Percentiles rank a stretch among this genome's conserved stretches.
Evolutionary conservation across 2,797 vertebrate species (phyloP).

Genomic region (Aotus griseimembra): DNA sequence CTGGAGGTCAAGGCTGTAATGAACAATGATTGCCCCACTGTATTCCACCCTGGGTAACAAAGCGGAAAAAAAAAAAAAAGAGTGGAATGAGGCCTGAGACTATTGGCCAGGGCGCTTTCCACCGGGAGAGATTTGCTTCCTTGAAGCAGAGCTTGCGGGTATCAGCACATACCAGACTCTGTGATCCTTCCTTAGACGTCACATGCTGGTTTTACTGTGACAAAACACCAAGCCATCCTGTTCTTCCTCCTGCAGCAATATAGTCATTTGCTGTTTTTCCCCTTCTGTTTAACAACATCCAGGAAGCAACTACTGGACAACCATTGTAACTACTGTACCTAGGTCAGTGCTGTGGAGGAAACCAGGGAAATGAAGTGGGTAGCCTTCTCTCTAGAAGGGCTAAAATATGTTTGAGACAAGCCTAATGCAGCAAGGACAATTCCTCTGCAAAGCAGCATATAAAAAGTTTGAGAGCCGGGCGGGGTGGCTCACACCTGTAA

Average conservation of each 20-base stretch:
- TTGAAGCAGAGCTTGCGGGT: background rate
- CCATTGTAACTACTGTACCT: background rate
- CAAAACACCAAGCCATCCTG: background rate
- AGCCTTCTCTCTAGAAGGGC: background rate
- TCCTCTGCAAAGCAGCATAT: background rate
- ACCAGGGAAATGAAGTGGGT: background rate
- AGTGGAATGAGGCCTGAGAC: background rate
- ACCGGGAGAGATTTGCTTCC: background rate
- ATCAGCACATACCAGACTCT: background rate
- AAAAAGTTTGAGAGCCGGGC: background rate
- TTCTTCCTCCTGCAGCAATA: background rate
- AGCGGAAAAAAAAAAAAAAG: background rate
- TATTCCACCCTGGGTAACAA: background rate
- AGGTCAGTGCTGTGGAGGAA: background rate
- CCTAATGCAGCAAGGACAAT: background rate
- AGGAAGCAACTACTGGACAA: conserved; percentile 2
- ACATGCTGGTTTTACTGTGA: background rate
- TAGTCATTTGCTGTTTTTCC: background rate
- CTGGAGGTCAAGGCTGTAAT: background rate
- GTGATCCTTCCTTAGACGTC: background rate
- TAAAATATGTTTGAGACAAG: background rate
- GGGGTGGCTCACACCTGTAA: too few relatives aligned
- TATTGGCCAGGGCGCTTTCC: background rate
- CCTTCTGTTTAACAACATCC: background rate
- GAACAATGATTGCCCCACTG: background rate